Conservation (phyloP, 2,113 vertebrate species). For the Solea solea region DNA sequence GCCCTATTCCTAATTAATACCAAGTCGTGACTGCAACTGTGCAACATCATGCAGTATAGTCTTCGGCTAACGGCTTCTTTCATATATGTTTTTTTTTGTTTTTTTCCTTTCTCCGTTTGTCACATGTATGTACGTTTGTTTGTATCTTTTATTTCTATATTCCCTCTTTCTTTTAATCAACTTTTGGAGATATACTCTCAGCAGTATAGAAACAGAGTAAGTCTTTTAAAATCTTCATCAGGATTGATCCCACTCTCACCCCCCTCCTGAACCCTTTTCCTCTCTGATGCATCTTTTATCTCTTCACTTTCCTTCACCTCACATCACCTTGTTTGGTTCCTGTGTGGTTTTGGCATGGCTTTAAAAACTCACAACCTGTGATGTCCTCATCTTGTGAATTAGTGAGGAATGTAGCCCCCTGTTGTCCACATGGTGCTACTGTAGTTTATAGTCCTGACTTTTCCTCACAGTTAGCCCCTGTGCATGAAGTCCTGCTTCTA, state of each 20-base stretch:
- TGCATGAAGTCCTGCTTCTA: conserved; percentile 60
- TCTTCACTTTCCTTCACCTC: conserved; percentile 30
- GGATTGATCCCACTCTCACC: conserved; percentile 11
- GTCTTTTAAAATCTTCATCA: conserved; percentile 70
- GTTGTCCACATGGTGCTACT: conserved; percentile 40
- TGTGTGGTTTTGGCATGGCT: conserved; percentile 70
- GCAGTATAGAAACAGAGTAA: conserved; percentile 84
- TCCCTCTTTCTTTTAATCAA: conserved; percentile 63
- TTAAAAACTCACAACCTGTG: conserved; percentile 29
- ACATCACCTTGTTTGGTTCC: conserved; percentile 27
- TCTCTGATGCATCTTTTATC: conserved; percentile 40
- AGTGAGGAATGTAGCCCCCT: conserved; percentile 51
- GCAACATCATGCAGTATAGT: conserved; percentile 46
- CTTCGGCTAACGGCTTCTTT: conserved; percentile 81
- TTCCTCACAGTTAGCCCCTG: conserved; percentile 18
- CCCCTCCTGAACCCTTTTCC: conserved; percentile 11
- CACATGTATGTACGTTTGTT: conserved; percentile 71
- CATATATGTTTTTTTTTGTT: conserved; percentile 65
- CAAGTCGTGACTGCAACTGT: conserved; percentile 38
- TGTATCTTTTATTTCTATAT: conserved; percentile 71
- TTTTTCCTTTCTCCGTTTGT: conserved; percentile 69
- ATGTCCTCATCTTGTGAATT: conserved; percentile 11
- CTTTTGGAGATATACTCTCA: conserved; percentile 84
- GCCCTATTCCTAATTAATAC: conserved; percentile 28
- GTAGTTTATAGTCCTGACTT: conserved; percentile 1